These are phyloP conservation scores for Trematocara nigrifrons DNA, from an alignment of 2,113 vertebrate genomes.

Conservation along the genomic window DNA sequence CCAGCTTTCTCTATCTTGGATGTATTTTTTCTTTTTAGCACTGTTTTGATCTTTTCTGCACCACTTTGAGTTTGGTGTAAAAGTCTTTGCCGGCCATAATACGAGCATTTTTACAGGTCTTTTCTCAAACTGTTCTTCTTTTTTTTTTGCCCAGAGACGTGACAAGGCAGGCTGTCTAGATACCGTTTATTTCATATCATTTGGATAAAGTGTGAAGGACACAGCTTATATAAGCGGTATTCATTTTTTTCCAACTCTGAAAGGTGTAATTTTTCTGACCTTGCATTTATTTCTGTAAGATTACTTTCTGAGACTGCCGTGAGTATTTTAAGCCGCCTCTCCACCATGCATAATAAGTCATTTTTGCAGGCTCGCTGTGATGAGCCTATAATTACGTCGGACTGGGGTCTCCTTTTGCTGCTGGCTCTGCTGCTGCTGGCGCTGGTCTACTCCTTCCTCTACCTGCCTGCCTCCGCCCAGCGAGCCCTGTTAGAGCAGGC, in stretches of 20 bases:
- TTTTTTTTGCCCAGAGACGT: not conserved
- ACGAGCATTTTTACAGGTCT: not conserved
- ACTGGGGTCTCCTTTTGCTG: slow-evolving; percentile 72
- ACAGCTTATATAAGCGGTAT: not conserved
- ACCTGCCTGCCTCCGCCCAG: slow-evolving; percentile 68
- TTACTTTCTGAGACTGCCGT: not conserved
- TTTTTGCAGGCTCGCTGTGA: slow-evolving; percentile 76
- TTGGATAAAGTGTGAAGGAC: not conserved
- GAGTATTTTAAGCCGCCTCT: not conserved
- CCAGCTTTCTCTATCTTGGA: not conserved
- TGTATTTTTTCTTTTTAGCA: not conserved
- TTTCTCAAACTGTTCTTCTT: not conserved
- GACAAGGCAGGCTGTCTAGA: not conserved
- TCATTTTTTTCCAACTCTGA: not conserved
- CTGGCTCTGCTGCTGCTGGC: slow-evolving; percentile 71
- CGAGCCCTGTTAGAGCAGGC: slow-evolving; percentile 60
- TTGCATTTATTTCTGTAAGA: not conserved
- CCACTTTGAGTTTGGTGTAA: not conserved
- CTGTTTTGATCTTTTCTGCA: not conserved
- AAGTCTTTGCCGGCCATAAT: not conserved
- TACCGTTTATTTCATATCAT: not conserved
- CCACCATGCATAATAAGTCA: slow-evolving; percentile 53
- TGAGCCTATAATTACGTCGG: slow-evolving; percentile 67
- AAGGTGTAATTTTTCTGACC: not conserved
- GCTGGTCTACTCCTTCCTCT: slow-evolving; percentile 71